A percentile compares a stretch with the other conserved stretches of the same genome.
Conservation (phyloP, 30 jellyfish, hydroid and myxozoan genomes). For the Pelagia noctiluca region DNA sequence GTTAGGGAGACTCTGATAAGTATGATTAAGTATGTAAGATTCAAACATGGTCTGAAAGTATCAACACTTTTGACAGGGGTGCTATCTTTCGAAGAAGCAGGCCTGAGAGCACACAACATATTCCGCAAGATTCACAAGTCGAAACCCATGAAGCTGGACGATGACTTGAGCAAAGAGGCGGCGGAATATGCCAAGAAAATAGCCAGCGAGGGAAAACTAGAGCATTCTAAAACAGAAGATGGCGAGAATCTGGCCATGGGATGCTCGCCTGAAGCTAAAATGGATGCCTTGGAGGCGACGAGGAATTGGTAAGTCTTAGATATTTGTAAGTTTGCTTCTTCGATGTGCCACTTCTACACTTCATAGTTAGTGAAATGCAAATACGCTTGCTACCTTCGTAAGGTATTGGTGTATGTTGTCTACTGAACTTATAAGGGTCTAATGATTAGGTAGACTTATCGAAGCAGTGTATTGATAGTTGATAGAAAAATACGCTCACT, state of each 20-base stretch:
- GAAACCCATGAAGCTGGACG: conserved; percentile 73
- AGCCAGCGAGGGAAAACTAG: conserved; percentile 63
- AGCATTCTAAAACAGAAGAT: conserved; percentile 66
- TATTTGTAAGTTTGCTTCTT: too few species aligned
- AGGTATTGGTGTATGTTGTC: too few species aligned
- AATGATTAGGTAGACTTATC: too few species aligned
- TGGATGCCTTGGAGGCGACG: conserved; percentile 91
- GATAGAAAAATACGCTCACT: too few species aligned
- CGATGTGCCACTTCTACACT: too few species aligned
- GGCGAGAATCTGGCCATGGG: conserved; percentile 97
- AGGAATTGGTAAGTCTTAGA: conserved; percentile 84
- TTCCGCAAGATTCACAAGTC: conserved; percentile 89
- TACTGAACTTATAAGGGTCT: too few species aligned
- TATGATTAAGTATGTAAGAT: too few species aligned
- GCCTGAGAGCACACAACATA: conserved; percentile 89
- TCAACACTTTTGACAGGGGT: conserved; percentile 22
- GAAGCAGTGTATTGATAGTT: too few species aligned
- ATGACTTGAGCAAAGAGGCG: conserved; percentile 79
- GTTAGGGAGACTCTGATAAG: neutral
- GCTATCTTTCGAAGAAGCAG: conserved; percentile 68
- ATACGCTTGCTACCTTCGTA: too few species aligned
- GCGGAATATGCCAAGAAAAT: conserved; percentile 86
- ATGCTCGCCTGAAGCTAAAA: conserved; percentile 75
- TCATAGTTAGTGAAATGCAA: too few species aligned
- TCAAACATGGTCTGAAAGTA: neutral